These are phyloP conservation scores for Synchiropus splendidus DNA, from an alignment of 2,113 vertebrate genomes.

Conservation along the genomic window DNA sequence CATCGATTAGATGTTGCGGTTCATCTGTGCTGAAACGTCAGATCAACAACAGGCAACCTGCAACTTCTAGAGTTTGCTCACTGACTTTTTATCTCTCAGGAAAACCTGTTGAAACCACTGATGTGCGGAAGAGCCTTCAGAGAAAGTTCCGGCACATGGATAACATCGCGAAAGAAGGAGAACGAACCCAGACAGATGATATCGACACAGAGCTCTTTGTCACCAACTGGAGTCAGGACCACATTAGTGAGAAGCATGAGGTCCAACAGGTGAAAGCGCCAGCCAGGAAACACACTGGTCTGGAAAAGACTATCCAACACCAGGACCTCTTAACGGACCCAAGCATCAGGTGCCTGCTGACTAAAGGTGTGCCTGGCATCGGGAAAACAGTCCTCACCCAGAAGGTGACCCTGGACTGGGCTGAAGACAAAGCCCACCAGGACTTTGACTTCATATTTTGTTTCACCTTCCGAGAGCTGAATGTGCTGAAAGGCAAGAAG, in stretches of 20 bases:
- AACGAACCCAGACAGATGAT: background rate
- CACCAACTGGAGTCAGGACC: background rate
- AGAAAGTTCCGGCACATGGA: no score
- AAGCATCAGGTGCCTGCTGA: background rate
- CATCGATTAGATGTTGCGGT: no score
- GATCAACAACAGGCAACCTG: no score
- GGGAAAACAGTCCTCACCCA: constrained; percentile 1
- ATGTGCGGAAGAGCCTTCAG: no score
- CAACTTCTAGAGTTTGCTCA: no score
- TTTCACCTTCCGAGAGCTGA: constrained; percentile 6
- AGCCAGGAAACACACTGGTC: background rate
- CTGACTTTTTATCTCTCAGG: no score
- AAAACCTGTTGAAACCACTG: no score
- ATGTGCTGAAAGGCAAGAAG: background rate
- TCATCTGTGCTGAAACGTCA: no score
- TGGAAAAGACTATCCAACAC: background rate
- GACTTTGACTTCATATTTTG: background rate
- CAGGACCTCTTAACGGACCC: background rate
- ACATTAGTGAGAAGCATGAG: background rate
- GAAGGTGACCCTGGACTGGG: constrained; percentile 3
- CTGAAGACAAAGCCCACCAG: background rate
- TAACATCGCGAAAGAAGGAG: no score
- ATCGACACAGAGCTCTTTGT: background rate
- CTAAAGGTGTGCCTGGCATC: background rate
- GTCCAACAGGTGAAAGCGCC: background rate